Evolutionary conservation across 2,888 invertebrate genomes (phyloP), one percentile per base, ranked within the genome.

Genomic region (Drosophila affinis): DNA sequence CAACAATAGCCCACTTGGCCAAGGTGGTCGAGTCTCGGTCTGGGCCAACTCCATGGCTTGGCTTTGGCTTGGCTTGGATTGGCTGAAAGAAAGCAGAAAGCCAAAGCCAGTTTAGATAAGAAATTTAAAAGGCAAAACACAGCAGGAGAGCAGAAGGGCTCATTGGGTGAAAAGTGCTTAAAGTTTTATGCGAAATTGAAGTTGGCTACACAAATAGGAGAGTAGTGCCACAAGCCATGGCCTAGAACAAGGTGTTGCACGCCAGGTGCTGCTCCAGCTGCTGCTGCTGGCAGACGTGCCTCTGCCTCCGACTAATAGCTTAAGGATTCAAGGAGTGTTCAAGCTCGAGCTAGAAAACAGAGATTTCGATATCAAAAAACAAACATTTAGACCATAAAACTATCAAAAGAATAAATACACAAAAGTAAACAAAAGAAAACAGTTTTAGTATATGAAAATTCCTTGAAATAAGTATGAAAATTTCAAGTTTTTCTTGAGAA

Each of bases 141-240:
- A 57, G 62, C 54, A 51, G 53, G 34, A 48, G 29, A 52, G 17
- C 32, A 49, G 17, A 39, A 9, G 10, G 29, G 44, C 58, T 78
- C 72, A 81, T 65, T 79, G 76, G 69, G 75, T 76, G 54, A 70
- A 75, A 81, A 82, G 86, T 86, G 64, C 76, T 83, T 86, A 80
- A 83, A 87, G 79, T 79, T 83, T 83, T 70, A 87, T 83, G 78
- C 62, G 72, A 81, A 78, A 76, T 78, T 79, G 54, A 79, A 86
- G 76, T 78, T 79, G 75, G 72, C 72, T 70, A 69, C 44, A 70
- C 61, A 79, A 77, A 77, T 72, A 74, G 59, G 24, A n/a, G 44
- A 46, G 21, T 4, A 44, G 44, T n/a, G 45, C 47, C 7, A 27
- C 39, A 18, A 51, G 32, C 27, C 17, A 44, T 27, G 32, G 18